A percentile compares a stretch with the other conserved stretches of the same genome.
Conservation (phyloP, 1,140 invertebrate genomes). For the Anastrepha obliqua region DNA sequence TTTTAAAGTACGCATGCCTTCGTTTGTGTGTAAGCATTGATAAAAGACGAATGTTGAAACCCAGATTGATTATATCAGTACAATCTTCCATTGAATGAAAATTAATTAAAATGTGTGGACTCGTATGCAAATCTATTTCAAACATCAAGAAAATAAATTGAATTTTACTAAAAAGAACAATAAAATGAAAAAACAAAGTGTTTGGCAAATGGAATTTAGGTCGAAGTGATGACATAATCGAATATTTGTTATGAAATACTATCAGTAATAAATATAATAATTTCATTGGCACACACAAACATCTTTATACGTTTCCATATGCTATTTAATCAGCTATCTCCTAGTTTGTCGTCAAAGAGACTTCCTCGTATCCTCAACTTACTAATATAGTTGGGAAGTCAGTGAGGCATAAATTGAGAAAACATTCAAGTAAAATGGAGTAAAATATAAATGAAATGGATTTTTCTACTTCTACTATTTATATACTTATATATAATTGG, state of each 20-base stretch:
- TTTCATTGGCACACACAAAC: no score
- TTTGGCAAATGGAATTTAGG: conserved; percentile 37
- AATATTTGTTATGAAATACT: conserved; percentile 1
- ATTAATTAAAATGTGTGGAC: conserved; percentile 50
- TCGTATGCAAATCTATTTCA: conserved; percentile 33
- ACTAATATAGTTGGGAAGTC: no score
- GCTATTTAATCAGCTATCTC: no score
- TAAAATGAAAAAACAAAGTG: conserved; percentile 8
- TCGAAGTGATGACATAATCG: conserved; percentile 25
- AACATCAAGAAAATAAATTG: conserved; percentile 45
- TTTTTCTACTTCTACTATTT: no score
- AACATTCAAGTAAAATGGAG: no score
- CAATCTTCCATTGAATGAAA: conserved; percentile 35
- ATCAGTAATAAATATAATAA: neutral
- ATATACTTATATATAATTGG: no score
- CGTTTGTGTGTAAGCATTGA: neutral
- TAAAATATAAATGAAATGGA: no score
- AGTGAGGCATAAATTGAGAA: no score
- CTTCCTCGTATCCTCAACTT: no score
- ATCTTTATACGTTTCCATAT: no score
- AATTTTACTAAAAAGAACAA: conserved; percentile 30
- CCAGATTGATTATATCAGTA: conserved; percentile 54
- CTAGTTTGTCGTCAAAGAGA: no score
- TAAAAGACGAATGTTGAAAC: conserved; percentile 45
- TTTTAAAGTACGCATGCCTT: neutral